Percentiles rank a stretch among this genome's conserved stretches.
phyloP scores from a whole-genome alignment of 2,113 vertebrate genomes.

The Semnopithecus entellus region DNA sequence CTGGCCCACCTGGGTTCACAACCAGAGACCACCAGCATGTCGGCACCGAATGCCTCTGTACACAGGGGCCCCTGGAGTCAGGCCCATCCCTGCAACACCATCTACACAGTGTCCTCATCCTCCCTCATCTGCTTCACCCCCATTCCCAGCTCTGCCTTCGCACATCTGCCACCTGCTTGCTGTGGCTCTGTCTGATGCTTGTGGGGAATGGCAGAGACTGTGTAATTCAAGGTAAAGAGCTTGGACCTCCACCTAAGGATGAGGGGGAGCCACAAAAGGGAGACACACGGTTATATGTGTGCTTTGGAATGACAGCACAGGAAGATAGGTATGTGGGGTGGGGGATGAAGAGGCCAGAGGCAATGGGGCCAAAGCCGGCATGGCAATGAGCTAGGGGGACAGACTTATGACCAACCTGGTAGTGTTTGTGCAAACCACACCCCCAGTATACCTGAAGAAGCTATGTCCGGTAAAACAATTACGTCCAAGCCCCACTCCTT shows the following conservation, averaged over 20 bases:
- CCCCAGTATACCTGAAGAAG: background rate
- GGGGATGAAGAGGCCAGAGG: background rate
- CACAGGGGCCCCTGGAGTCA: background rate
- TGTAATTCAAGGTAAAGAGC: background rate
- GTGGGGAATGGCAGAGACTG: background rate
- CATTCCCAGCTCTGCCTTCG: background rate
- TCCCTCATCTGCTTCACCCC: background rate
- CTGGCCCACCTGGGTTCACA: background rate
- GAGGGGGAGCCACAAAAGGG: background rate
- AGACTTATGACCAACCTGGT: background rate
- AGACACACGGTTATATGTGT: background rate
- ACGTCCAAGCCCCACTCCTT: background rate
- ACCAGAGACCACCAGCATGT: background rate
- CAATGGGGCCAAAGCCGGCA: background rate
- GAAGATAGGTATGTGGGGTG: background rate
- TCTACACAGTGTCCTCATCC: background rate
- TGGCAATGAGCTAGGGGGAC: background rate
- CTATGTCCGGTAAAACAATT: background rate
- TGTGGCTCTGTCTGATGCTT: background rate
- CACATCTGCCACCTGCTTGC: background rate
- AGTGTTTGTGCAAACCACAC: background rate
- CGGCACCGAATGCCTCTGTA: background rate
- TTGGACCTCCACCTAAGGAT: background rate
- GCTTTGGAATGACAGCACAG: background rate
- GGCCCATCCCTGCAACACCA: background rate